phyloP scores from a whole-genome alignment of 2,888 invertebrate species.

The Cremastobaeus sp. region DNA sequence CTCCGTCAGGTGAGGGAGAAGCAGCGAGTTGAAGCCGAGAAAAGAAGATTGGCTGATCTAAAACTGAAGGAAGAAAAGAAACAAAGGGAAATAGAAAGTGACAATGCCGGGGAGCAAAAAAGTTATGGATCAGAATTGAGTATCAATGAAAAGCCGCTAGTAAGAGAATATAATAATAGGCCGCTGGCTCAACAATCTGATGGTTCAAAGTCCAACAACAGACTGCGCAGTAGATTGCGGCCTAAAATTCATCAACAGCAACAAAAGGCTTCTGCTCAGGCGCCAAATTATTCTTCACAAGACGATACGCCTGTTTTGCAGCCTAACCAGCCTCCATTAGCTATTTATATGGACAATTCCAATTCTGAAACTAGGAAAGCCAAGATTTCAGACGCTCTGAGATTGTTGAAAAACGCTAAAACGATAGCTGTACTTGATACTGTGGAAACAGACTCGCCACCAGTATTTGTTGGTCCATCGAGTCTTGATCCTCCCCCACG shows the following conservation, averaged over 20 bases:
- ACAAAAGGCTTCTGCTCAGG: constrained; percentile 59
- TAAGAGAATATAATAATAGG: constrained; percentile 67
- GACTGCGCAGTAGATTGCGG: constrained; percentile 62
- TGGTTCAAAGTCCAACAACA: constrained; percentile 58
- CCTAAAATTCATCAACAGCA: constrained; percentile 63
- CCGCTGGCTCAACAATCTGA: constrained; percentile 68
- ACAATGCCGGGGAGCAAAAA: constrained; percentile 22
- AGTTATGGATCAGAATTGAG: constrained; percentile 31
- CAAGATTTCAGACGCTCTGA: constrained; percentile 85
- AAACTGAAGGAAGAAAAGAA: constrained; percentile 68
- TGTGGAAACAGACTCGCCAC: constrained; percentile 84
- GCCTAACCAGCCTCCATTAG: constrained; percentile 90
- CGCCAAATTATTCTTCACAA: constrained; percentile 53
- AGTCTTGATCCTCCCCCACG: constrained; percentile 85
- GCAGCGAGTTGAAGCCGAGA: constrained; percentile 68
- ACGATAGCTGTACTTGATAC: constrained; percentile 88
- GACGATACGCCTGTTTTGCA: constrained; percentile 67
- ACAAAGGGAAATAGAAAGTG: constrained; percentile 41
- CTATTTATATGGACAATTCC: constrained; percentile 85
- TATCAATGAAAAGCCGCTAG: constrained; percentile 52
- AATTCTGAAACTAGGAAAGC: constrained; percentile 77
- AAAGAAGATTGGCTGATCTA: constrained; percentile 65
- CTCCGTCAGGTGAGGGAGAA: constrained; percentile 70
- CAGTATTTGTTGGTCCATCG: constrained; percentile 90
- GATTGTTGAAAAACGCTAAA: constrained; percentile 84